phyloP scores from a whole-genome alignment of 1,140 invertebrate species.

The Mamestra configurata region DNA sequence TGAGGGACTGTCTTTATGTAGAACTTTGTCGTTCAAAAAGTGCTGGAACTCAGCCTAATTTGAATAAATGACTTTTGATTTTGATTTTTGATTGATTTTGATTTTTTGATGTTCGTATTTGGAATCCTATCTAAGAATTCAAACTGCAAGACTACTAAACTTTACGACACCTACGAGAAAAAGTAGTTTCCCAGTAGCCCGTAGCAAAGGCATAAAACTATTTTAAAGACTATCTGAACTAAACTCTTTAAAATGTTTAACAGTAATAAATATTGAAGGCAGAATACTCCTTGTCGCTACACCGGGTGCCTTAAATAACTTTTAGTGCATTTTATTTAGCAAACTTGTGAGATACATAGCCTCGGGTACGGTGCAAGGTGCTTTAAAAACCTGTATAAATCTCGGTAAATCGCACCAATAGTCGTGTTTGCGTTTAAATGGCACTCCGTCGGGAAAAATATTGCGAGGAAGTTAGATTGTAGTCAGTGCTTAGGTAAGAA shows the following conservation, averaged over 20 bases:
- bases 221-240: not conserved
- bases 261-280: not conserved
- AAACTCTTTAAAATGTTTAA: too few relatives aligned
- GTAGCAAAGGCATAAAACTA: not conserved
- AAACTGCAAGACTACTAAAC: too few relatives aligned
- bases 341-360: constrained; percentile 37
- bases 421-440: constrained; percentile 42
- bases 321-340: constrained; percentile 54
- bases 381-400: constrained; percentile 59
- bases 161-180: not conserved
- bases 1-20: too few relatives aligned
- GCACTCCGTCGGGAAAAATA: constrained; percentile 38
- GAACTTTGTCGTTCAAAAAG: too few relatives aligned
- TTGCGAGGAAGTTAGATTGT: constrained; percentile 1
- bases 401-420: constrained; percentile 51
- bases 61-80: too few relatives aligned
- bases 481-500: not conserved
- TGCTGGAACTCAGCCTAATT: too few relatives aligned
- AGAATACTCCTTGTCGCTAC: not conserved
- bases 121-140: too few relatives aligned
- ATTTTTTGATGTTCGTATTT: too few relatives aligned
- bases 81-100: too few relatives aligned
- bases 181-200: not conserved
- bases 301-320: constrained; percentile 30
- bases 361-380: constrained; percentile 23